These are phyloP conservation scores for Gortyna flavago DNA, from an alignment of 2,888 invertebrate species.

Conservation along the genomic window DNA sequence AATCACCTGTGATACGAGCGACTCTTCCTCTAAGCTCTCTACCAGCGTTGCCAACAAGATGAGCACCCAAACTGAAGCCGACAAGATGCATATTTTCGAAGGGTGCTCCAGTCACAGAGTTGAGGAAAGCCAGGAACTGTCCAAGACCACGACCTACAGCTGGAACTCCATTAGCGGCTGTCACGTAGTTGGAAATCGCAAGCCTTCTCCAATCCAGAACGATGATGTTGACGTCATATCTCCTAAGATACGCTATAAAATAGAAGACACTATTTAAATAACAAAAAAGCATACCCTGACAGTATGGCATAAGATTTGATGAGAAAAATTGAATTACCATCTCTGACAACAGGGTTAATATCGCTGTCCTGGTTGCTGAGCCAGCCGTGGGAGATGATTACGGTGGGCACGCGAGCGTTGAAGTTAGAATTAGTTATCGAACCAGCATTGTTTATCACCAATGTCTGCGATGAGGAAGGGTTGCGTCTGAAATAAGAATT, in stretches of 20 bases:
- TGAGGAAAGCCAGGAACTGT: slow-evolving; percentile 77
- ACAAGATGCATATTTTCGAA: slow-evolving; percentile 77
- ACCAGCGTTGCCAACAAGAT: slow-evolving; percentile 81
- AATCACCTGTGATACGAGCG: slow-evolving; percentile 78
- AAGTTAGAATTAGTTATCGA: slow-evolving; percentile 77
- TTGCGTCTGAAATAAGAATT: slow-evolving; percentile 70
- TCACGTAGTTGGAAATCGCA: slow-evolving; percentile 69
- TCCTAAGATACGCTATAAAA: slow-evolving; percentile 71
- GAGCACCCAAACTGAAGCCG: slow-evolving; percentile 85
- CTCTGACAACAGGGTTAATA: slow-evolving; percentile 73
- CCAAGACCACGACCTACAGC: slow-evolving; percentile 79
- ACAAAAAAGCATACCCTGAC: too few relatives aligned
- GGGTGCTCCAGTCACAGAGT: slow-evolving; percentile 68
- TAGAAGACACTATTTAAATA: slow-evolving; percentile 1
- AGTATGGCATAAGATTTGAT: neutral
- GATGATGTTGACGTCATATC: slow-evolving; percentile 76
- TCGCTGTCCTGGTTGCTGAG: slow-evolving; percentile 72
- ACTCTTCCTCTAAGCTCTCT: slow-evolving; percentile 72
- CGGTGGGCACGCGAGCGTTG: slow-evolving; percentile 70
- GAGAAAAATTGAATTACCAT: slow-evolving; percentile 64
- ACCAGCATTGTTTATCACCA: slow-evolving; percentile 69
- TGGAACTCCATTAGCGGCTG: slow-evolving; percentile 76
- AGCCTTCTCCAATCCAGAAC: slow-evolving; percentile 79
- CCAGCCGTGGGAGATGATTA: slow-evolving; percentile 80
- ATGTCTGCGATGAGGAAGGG: slow-evolving; percentile 65